phyloP scores from a whole-genome alignment of 2,113 vertebrate genomes.

The Nymphicus hollandicus region DNA sequence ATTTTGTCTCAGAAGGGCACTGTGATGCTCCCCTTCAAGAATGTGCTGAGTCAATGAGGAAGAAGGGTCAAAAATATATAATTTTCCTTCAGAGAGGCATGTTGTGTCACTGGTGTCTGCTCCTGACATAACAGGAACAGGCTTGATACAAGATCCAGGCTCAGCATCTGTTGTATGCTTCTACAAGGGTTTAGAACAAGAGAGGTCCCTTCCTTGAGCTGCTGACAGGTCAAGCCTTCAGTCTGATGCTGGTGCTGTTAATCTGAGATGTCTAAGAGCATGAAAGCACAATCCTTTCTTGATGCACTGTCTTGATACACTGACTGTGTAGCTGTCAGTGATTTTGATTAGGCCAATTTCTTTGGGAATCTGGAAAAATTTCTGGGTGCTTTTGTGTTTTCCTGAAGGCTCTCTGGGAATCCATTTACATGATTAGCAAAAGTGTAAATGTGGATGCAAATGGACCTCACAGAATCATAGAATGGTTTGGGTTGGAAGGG shows the following conservation, averaged over 20 bases:
- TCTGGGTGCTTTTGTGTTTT: neutral
- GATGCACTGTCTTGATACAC: too few species aligned
- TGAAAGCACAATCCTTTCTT: neutral
- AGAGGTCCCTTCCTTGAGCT: neutral
- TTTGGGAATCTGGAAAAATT: neutral
- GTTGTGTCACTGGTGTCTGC: neutral
- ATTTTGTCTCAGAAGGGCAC: neutral
- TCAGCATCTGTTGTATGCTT: neutral
- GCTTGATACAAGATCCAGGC: neutral
- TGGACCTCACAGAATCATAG: neutral
- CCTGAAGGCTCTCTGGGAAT: neutral
- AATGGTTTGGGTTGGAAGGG: neutral
- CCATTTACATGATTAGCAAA: neutral
- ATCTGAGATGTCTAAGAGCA: neutral
- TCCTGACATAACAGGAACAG: neutral
- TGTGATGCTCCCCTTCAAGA: neutral
- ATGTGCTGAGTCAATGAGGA: neutral
- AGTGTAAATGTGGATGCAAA: neutral
- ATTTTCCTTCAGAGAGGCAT: neutral
- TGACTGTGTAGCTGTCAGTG: neutral
- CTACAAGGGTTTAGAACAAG: neutral
- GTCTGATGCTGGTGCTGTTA: neutral
- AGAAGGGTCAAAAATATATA: neutral
- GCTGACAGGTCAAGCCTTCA: neutral
- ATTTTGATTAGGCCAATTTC: neutral